Evolutionary conservation across 2,888 invertebrate genomes (phyloP), one percentile per base, ranked within the genome.

Genomic region (Melipona bicolor): DNA sequence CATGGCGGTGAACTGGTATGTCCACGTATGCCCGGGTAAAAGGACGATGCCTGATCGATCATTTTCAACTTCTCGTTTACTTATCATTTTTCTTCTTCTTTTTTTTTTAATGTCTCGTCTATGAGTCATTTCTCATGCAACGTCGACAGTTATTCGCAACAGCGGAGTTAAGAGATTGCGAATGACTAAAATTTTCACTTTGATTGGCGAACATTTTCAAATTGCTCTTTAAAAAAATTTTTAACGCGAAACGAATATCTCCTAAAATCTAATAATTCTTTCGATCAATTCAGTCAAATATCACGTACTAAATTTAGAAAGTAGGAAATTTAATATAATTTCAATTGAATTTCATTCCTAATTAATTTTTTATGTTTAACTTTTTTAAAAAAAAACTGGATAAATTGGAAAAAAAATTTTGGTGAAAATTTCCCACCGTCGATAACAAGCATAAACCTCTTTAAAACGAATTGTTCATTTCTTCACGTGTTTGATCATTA

Each of bases 41-140:
- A 52, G 19, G 3, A 61, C 11, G 43, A 27, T 36, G 17, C 19
- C 2, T 27, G n/a, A 5, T 2, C 32, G 43, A 54, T 17, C 24
- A 79, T 76, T 43, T 77, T 61, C 27, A 36, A 50, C 49, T 27
- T 50, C 32, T 24, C 3, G 17, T 49, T 24, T 67, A 19, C n/a
- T 49, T 19, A 6, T 36, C 6, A 13, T n/a, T 5, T 13, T 59
- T 24, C 24, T 64, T 19, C 27, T 32, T 32, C 32, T 32, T 68
- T 32, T 21, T 24, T 6, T 67, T 24, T 21, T 9, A 21, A 9
- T 11, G 9, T 43, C 62, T 4, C 21, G 15, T 54, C 11, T 21
- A n/a, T 75, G 67, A 79, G 24, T 78, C 79, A 78, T 56, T 79
- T 56, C 69, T 77, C 54, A 43, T 43, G 69, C 54, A 78, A 78